Evolutionary conservation across 35 echinoderm and acorn worm species (phyloP).

Genomic region (Eucidaris tribuloides): DNA sequence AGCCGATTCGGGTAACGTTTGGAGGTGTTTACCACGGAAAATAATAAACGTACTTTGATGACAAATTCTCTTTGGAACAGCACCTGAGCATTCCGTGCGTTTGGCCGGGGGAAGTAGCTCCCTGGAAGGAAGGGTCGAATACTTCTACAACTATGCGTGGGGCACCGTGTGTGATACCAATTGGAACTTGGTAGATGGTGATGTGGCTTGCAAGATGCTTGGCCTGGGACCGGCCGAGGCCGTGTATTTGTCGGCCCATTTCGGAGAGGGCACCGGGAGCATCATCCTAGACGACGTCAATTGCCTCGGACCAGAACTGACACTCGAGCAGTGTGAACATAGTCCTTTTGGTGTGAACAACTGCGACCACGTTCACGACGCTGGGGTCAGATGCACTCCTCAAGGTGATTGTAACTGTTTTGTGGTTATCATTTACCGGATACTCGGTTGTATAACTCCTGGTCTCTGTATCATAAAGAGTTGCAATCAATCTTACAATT

Average conservation of each 20-base stretch:
- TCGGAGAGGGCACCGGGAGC: constrained; percentile 8
- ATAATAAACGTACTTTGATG: too few species aligned
- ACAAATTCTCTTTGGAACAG: not conserved
- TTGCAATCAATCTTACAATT: too few species aligned
- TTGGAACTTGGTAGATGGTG: not conserved
- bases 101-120: not conserved
- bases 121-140: constrained; percentile 10
- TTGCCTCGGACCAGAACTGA: not conserved
- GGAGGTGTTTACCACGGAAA: too few species aligned
- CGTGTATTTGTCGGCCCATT: not conserved
- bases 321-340: not conserved
- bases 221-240: not conserved
- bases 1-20: too few species aligned
- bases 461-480: too few species aligned
- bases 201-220: constrained; percentile 31
- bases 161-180: constrained; percentile 19
- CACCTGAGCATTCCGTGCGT: not conserved
- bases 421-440: too few species aligned
- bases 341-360: not conserved
- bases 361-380: constrained; percentile 9
- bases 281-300: constrained; percentile 22
- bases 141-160: constrained; percentile 24
- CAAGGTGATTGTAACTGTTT: too few species aligned
- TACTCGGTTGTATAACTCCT: too few species aligned
- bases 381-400: constrained; percentile 10